Evolutionary conservation across 2,888 invertebrate genomes (phyloP).

Genomic region (Dryobotodes eremita): DNA sequence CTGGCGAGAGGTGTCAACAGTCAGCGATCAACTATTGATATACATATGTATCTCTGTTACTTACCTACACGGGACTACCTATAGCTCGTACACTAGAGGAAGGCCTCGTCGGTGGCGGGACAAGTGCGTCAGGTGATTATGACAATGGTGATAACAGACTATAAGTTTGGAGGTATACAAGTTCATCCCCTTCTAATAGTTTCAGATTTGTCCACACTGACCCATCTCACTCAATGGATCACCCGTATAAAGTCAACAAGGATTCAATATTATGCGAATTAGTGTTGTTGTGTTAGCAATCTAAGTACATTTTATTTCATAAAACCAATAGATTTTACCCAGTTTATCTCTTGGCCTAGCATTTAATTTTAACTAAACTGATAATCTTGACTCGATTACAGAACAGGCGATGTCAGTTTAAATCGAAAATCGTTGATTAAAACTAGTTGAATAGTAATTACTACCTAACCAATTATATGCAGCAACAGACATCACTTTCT

Average conservation of each 20-base stretch:
- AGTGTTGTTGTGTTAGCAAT: background rate
- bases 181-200: background rate
- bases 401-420: background rate
- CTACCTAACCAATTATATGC: background rate
- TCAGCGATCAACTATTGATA: background rate
- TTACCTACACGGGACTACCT: no score
- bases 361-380: background rate
- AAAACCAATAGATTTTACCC: background rate
- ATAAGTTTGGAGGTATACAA: background rate
- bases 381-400: background rate
- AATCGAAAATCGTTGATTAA: background rate
- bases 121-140: no score
- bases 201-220: background rate
- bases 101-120: no score
- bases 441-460: background rate
- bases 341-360: no score
- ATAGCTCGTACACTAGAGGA: no score
- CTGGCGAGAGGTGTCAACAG: background rate
- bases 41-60: no score
- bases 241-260: background rate
- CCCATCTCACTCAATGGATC: background rate
- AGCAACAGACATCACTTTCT: conserved; percentile 19
- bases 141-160: no score
- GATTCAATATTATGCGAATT: background rate
- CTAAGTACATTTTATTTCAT: background rate